Conservation (phyloP, 2,888 invertebrate genomes). For the Lagria hirta region DNA sequence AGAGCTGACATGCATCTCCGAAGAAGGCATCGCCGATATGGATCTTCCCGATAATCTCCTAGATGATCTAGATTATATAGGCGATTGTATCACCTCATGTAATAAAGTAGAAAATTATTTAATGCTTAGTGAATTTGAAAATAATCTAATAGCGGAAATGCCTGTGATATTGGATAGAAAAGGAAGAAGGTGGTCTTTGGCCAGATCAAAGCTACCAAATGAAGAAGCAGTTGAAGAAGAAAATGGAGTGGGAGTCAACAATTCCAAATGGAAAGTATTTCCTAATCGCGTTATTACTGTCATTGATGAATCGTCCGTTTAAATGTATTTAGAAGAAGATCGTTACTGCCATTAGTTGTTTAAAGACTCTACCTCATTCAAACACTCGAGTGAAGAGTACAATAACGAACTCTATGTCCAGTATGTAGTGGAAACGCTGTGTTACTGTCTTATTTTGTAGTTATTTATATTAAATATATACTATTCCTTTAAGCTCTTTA, state of each 20-base stretch:
- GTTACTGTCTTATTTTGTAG: conserved; percentile 35
- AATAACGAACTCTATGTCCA: conserved; percentile 30
- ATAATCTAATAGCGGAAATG: conserved; percentile 78
- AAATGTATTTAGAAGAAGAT: conserved; percentile 30
- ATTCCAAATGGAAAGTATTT: conserved; percentile 51
- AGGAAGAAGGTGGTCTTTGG: conserved; percentile 72
- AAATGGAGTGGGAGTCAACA: conserved; percentile 51
- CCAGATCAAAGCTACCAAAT: conserved; percentile 56
- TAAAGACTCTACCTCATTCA: conserved; percentile 33
- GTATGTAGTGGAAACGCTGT: conserved; percentile 34
- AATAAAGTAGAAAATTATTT: conserved; percentile 85
- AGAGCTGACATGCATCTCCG: conserved; percentile 81
- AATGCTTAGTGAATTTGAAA: conserved; percentile 84
- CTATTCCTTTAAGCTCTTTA: conserved; percentile 17
- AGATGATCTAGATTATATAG: conserved; percentile 77
- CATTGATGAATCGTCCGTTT: conserved; percentile 73
- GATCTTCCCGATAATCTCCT: conserved; percentile 78
- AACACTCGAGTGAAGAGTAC: conserved; percentile 29
- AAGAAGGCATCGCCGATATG: conserved; percentile 81
- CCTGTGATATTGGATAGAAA: conserved; percentile 73
- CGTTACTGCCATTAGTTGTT: conserved; percentile 29
- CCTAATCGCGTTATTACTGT: conserved; percentile 72
- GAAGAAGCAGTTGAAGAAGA: conserved; percentile 57
- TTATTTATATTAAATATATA: conserved; percentile 34
- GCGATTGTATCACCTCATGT: conserved; percentile 82